Percentiles rank a stretch among this genome's conserved stretches.
phyloP scores from a whole-genome alignment of 2,797 vertebrate species.

The Atherinosoma microstoma region DNA sequence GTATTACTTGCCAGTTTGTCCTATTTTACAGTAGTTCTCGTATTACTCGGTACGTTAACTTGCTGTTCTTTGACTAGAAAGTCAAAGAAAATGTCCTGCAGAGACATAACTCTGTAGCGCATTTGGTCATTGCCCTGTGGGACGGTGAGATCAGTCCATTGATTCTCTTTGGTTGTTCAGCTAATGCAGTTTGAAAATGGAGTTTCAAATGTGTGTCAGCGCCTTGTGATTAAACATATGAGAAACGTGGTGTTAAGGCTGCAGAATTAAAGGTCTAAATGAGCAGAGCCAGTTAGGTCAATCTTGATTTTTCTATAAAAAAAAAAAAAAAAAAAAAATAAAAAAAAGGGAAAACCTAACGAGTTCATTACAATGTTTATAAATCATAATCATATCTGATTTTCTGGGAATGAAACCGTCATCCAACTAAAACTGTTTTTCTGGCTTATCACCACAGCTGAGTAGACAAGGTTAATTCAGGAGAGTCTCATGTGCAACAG shows the following conservation, averaged over 20 bases:
- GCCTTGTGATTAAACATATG: not conserved
- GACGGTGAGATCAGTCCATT: not conserved
- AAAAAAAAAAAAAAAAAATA: too few relatives aligned
- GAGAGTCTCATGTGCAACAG: not conserved
- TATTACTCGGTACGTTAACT: not conserved
- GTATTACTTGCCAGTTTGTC: not conserved
- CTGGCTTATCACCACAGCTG: not conserved
- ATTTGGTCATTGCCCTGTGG: not conserved
- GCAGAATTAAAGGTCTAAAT: constrained; percentile 4
- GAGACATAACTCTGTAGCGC: not conserved
- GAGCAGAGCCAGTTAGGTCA: constrained; percentile 27
- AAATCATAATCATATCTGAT: constrained; percentile 36
- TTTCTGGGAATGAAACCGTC: not conserved
- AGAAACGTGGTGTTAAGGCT: constrained; percentile 26
- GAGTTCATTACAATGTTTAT: constrained; percentile 34
- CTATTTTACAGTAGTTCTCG: not conserved
- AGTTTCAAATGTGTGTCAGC: constrained; percentile 2
- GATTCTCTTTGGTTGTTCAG: constrained; percentile 1
- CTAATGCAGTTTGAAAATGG: constrained; percentile 7
- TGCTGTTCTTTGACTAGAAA: not conserved
- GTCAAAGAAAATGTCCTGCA: constrained; percentile 9
- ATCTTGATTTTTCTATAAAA: constrained; percentile 24
- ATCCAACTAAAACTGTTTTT: not conserved
- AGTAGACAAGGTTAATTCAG: not conserved
- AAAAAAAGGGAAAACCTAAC: constrained; percentile 16